Conservation (phyloP, 2,113 vertebrate genomes). For the Sorex fumeus region DNA sequence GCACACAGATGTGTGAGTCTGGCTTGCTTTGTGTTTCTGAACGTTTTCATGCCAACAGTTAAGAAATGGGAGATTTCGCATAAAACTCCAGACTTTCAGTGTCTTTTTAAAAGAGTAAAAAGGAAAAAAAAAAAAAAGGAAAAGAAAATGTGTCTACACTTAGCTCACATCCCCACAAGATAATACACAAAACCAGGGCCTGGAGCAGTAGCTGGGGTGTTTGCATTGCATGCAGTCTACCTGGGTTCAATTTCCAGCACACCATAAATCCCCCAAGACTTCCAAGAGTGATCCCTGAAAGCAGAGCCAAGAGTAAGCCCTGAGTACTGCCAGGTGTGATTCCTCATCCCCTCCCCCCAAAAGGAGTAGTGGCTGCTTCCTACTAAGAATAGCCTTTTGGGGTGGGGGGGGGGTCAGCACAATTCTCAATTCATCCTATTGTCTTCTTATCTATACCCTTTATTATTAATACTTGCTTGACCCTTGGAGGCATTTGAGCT, state of each 20-base stretch:
- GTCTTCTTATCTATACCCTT: neutral
- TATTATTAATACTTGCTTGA: neutral
- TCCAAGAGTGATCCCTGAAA: too few relatives aligned
- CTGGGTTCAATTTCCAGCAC: too few relatives aligned
- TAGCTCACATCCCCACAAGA: neutral
- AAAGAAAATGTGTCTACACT: neutral
- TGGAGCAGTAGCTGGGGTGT: too few relatives aligned
- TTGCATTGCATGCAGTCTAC: too few relatives aligned
- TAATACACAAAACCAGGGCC: too few relatives aligned
- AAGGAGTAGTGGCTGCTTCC: neutral
- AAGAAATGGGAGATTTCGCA: constrained; percentile 36
- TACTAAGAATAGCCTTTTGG: neutral
- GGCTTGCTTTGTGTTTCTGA: constrained; percentile 63
- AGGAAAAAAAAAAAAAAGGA: neutral
- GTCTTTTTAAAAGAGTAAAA: neutral
- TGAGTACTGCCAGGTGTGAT: too few relatives aligned
- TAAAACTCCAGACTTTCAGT: constrained; percentile 27
- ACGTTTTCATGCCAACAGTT: constrained; percentile 22
- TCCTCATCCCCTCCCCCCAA: too few relatives aligned
- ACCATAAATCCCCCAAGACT: too few relatives aligned
- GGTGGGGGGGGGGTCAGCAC: too few relatives aligned
- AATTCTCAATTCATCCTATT: neutral
- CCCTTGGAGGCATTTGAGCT: neutral
- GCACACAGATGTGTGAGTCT: constrained; percentile 44
- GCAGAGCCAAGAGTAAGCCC: too few relatives aligned